Evolutionary conservation across 2,888 invertebrate genomes (phyloP).

Genomic region (Autographa pulchrina): DNA sequence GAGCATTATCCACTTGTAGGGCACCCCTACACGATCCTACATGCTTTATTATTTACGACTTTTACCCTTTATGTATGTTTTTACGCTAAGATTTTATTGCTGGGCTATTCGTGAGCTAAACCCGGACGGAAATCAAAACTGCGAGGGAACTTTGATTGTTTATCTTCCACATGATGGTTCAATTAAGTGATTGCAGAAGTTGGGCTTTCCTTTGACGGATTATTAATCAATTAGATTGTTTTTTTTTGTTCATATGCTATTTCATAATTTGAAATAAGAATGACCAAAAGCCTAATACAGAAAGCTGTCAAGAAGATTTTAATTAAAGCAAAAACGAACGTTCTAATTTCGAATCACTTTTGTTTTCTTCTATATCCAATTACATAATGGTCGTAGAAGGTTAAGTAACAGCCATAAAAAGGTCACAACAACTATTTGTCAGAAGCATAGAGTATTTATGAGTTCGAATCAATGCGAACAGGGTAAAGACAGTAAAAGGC

Average conservation of each 20-base stretch:
- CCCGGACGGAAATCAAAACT: constrained; percentile 75
- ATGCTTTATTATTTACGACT: constrained; percentile 88
- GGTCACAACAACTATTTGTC: constrained; percentile 18
- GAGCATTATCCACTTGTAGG: constrained; percentile 83
- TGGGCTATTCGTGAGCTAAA: constrained; percentile 84
- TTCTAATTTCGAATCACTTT: constrained; percentile 1
- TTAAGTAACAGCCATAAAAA: constrained; percentile 16
- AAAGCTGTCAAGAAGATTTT: background rate
- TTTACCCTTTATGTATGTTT: constrained; percentile 86
- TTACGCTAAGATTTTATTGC: constrained; percentile 88
- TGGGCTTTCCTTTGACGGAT: background rate
- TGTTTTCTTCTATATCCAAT: background rate
- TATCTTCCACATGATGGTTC: constrained; percentile 29
- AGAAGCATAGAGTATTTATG: constrained; percentile 42
- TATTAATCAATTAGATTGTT: background rate
- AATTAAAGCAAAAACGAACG: background rate
- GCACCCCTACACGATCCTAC: constrained; percentile 76
- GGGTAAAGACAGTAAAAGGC: constrained; percentile 80
- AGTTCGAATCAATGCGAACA: constrained; percentile 80
- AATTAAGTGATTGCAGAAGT: constrained; percentile 28
- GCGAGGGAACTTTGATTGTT: constrained; percentile 55
- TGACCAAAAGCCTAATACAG: background rate
- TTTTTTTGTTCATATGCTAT: background rate
- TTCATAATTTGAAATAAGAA: background rate
- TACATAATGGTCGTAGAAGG: background rate